A percentile compares a stretch with the other conserved stretches of the same genome.
These are phyloP conservation scores for Phaethon lepturus DNA, from an alignment of 2,113 vertebrate genomes.

Conservation along the genomic window DNA sequence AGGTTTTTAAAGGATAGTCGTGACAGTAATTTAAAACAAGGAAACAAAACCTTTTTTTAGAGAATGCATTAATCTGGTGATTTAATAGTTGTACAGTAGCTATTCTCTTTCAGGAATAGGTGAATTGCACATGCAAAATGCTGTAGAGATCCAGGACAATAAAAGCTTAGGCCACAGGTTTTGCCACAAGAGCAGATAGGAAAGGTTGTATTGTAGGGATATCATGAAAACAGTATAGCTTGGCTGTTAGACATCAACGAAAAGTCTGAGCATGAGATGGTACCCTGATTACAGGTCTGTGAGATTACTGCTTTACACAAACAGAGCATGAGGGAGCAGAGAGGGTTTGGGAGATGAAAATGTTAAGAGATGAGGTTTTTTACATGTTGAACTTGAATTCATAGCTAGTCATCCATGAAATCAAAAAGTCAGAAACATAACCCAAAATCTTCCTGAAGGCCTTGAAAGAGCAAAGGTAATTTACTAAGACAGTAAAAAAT, in stretches of 20 bases:
- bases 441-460: neutral
- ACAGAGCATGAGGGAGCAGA: neutral
- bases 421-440: constrained; percentile 17
- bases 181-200: neutral
- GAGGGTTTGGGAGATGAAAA: neutral
- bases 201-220: neutral
- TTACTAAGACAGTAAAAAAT: neutral
- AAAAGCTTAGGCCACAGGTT: neutral
- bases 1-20: neutral
- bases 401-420: constrained; percentile 16
- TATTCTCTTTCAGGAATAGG: neutral
- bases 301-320: neutral
- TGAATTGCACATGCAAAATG: neutral
- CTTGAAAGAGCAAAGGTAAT: neutral
- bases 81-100: neutral
- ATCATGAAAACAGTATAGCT: neutral
- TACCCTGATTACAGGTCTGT: neutral
- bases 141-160: neutral
- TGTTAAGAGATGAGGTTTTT: neutral
- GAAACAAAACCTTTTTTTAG: neutral
- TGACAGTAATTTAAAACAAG: neutral
- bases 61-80: neutral
- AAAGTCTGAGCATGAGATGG: neutral
- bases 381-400: neutral
- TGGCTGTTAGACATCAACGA: neutral